These are phyloP conservation scores for Argyrosomus japonicus DNA, from an alignment of 2,113 vertebrate species.

Conservation along the genomic window DNA sequence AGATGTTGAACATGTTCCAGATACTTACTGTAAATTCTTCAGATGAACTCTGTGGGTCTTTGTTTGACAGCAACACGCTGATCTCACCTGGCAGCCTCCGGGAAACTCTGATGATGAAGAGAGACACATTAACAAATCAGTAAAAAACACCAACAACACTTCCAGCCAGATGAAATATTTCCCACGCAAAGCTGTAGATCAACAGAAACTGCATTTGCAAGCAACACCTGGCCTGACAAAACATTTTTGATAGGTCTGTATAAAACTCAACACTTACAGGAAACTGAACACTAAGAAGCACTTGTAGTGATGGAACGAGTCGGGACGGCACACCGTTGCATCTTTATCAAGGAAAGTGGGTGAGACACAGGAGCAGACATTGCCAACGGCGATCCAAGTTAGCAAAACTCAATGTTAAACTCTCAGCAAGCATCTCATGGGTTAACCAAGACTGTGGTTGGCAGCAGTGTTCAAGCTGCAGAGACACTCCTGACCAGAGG, in stretches of 20 bases:
- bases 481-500: neutral
- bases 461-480: neutral
- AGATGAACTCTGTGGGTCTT: neutral
- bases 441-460: neutral
- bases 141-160: neutral
- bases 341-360: neutral
- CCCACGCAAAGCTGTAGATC: neutral
- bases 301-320: neutral
- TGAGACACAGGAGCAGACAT: neutral
- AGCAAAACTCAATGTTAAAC: neutral
- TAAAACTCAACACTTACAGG: neutral
- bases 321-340: neutral
- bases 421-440: neutral
- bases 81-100: constrained; percentile 28
- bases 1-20: constrained; percentile 1
- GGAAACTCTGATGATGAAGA: constrained; percentile 31
- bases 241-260: neutral
- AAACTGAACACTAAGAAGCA: neutral
- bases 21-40: constrained; percentile 42
- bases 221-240: neutral
- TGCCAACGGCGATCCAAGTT: neutral
- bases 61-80: neutral
- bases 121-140: neutral
- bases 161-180: neutral
- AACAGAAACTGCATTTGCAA: neutral